Evolutionary conservation across 2,888 invertebrate species (phyloP), one percentile per base, ranked within the genome.

Genomic region (Leucophora obtusa): DNA sequence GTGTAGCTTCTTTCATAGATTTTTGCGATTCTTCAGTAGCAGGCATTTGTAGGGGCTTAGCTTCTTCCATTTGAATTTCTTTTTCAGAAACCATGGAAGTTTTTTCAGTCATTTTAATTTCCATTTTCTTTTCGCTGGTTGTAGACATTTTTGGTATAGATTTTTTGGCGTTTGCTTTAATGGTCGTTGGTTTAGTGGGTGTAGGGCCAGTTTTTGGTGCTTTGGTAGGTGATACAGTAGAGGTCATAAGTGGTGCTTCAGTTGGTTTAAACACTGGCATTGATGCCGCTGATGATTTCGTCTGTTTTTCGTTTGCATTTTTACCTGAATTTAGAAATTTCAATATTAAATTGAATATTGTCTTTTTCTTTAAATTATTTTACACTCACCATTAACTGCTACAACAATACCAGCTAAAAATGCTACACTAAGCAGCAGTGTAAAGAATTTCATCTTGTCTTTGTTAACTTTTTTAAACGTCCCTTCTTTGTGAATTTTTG

Each of bases 211-310:
- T 8, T 65, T 28, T 14, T 2, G 24, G 84, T 59, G 84, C 79
- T 53, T 82, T 83, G 1, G 70, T 78, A 15, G 83, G 69, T 4
- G 81, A 33, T 10, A 70, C 62, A 7, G 87, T 86, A 10, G 87
- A 86, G 79, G 80, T 86, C 17, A 77, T 38, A 56, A 84, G 38
- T 4, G 85, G 85, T 1, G 86, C 84, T 7, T 17, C 63, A 1
- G 86, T 86, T 15, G 87, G 82, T 38, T 80, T 75, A 1, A 63
- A 21, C 54, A 28, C 63, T 14, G 53, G 11, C 9, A 50, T 47
- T 3, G 65, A 11, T 10, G 51, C 35, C 15, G 9, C 10, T 2
- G 59, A 21, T 5, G 28, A 58, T 11, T 65, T 65, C 5, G 65
- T 53, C 33, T 47, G 14, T 15, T 54, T 24, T 38, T 56, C 72